Evolutionary conservation across 2,113 vertebrate species (phyloP).

Genomic region (Progne subis): DNA sequence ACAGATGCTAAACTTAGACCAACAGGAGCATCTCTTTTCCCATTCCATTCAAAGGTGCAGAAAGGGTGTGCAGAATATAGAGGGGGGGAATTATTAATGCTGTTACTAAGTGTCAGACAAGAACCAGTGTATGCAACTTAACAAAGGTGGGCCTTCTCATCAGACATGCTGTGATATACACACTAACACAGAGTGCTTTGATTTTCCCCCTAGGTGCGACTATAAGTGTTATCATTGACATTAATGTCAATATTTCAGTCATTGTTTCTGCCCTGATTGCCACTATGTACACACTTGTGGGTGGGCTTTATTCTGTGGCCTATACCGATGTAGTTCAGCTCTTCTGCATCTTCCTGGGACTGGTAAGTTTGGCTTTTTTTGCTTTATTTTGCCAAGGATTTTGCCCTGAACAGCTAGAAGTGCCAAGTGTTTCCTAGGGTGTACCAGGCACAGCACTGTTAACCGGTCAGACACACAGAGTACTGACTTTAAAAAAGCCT

Average conservation of each 20-base stretch:
- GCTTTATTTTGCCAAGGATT: background rate
- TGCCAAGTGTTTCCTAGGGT: background rate
- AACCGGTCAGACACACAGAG: background rate
- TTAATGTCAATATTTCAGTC: slow-evolving; percentile 88
- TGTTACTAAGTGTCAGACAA: background rate
- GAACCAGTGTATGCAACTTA: background rate
- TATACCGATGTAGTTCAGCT: slow-evolving; percentile 97
- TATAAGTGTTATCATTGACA: slow-evolving; percentile 93
- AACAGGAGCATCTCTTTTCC: background rate
- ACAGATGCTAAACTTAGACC: background rate
- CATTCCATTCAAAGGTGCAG: background rate
- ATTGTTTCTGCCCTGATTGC: slow-evolving; percentile 92
- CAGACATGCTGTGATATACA: background rate
- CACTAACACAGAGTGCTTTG: background rate
- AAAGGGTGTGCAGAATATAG: background rate
- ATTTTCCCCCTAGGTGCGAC: slow-evolving; percentile 84
- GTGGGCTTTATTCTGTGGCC: slow-evolving; percentile 94
- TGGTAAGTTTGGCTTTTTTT: slow-evolving; percentile 82
- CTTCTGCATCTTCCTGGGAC: slow-evolving; percentile 94
- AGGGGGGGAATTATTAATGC: background rate
- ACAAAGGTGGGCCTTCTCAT: background rate
- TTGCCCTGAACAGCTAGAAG: background rate
- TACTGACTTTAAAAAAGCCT: background rate
- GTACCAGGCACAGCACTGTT: background rate
- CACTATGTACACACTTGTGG: slow-evolving; percentile 91